Evolutionary conservation across 2,113 vertebrate genomes (phyloP), one percentile per base, ranked within the genome.

Genomic region (Anoura caudifer): DNA sequence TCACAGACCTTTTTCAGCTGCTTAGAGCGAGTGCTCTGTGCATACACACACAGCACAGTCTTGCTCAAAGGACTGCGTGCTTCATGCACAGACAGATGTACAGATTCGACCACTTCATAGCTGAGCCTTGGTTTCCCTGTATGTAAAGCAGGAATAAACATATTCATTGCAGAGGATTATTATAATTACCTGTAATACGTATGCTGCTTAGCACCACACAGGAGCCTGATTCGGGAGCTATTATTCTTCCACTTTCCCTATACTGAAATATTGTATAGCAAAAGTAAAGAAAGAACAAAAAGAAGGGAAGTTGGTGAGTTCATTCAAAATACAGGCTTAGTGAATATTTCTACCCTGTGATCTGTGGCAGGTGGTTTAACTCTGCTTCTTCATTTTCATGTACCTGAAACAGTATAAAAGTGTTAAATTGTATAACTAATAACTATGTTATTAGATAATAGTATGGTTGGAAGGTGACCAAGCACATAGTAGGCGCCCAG

Each of bases 21-120:
- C 20, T 7, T 7, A 1, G 17, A 70, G 38, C 0, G 13, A 63
- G 28, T 12, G 28, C 31, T 38, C n/a, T 19, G 67, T 43, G 10
- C 0, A 5, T 13, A 4, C 14, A 3, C 38, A 16, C 17, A 22
- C 41, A 17, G 38, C 17, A 47, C 0, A 41, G 19, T n/a, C 20
- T 70, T 72, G 9, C 31, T 92, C 67, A 87, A 54, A 5, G 47
- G 24, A 79, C 63, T 4, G 5, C 4, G 10, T 28, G 4, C 15
- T 54, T 83, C 50, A 65, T 47, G 67, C 24, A 10, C 11, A 84
- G 38, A 59, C 1, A 69, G 50, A 50, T 1, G 20, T 1, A 0
- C 8, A 80, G 61, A 50, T 22, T 12, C 15, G 43, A 47, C 17
- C 4, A 33, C 61, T 50, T 9, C 28, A 8, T 5, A 41, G 17